Base-by-base conservation (phyloP, 2,888 invertebrate species). In the Panzeria rudis region DNA sequence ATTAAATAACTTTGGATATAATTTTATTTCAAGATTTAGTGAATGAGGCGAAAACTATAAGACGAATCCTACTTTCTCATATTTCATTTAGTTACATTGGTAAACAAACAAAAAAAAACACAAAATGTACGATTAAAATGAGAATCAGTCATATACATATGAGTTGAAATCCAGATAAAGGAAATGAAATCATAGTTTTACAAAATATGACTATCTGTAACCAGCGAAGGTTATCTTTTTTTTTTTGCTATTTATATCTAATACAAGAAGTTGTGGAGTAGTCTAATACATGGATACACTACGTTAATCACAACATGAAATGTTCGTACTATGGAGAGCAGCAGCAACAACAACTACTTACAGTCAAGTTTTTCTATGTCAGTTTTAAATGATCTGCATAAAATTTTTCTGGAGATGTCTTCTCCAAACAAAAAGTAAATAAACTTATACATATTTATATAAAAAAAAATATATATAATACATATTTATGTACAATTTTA, bases 401-500 rank as follows among this genome's bases (percentile, higher is more conserved):
- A 44, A 78, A 44, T 72, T 61, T 72, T 84, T 54, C 7, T 56
- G 23, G 15, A 61, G 76, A 52, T 66, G 17, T 38, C 47, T 76
- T 54, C n/a, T n/a, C 11, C 8, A 59, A 17, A 32, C 9, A n/a
- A 29, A 17, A 47, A 71, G 35, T 23, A 69, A 50, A 41, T 56
- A 56, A 69, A 29, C 29, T 35, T 61, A 25, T 44, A 25, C 11
- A 56, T 17, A 64, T 23, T 1, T 17, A 50, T 56, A 32, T 47
- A 25, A 11, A 11, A 9, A 11, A 0, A 13, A 8, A n/a, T 29
- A 29, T 5, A 29, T 29, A 29, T 29, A 29, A 73, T 25, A 35
- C 25, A 66, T 47, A 71, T 56, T 50, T 78, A 85, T 89, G 54
- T 88, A 89, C 89, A 89, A 89, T 90, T 90, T 89, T 89, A 90